Base-by-base conservation (phyloP, 2,888 invertebrate genomes). In the Drosophila longiperda region DNA sequence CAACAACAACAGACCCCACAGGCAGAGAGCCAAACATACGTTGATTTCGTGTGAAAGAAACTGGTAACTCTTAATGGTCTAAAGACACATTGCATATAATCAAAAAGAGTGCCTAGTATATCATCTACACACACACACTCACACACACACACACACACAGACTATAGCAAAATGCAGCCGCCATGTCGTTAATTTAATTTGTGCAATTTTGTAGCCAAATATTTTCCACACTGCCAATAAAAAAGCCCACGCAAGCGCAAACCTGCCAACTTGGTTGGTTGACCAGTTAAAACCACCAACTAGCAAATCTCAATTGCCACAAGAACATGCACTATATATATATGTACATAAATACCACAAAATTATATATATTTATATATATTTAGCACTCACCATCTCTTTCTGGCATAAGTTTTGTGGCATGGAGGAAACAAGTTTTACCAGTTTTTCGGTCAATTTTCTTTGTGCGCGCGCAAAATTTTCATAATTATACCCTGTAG, bases 181-280 rank as follows among this genome's bases (percentile, higher is more conserved):
- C 89, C 89, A 85, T 85, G 78, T 80, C 85, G 86, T 78, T 89
- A 73, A 89, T 89, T 89, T 85, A 85, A 89, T 89, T 89, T 85
- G 85, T 80, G 85, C 85, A 89, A 89, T 85, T 85, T 89, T 79
- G 71, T 69, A 73, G 90, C 83, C 86, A 89, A 89, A 87, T 88
- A 89, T 89, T 86, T 86, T 87, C 89, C 85, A 78, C 88, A 86
- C 89, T 88, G 88, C 90, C 85, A 86, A 86, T 89, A 86, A 85
- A 86, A 86, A 85, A 88, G 88, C 88, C 88, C 88, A 89, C 85
- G 83, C 88, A 89, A 74, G 72, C 78, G 68, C 68, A 62, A 71
- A 63, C 60, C 71, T 66, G 63, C 42, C 74, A 65, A 74, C 87
- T 83, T 86, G 89, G 89, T 83, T 86, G 89, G 83, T 83, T 83